Conservation (phyloP, 2,888 invertebrate genomes). For the Patella pellucida region DNA sequence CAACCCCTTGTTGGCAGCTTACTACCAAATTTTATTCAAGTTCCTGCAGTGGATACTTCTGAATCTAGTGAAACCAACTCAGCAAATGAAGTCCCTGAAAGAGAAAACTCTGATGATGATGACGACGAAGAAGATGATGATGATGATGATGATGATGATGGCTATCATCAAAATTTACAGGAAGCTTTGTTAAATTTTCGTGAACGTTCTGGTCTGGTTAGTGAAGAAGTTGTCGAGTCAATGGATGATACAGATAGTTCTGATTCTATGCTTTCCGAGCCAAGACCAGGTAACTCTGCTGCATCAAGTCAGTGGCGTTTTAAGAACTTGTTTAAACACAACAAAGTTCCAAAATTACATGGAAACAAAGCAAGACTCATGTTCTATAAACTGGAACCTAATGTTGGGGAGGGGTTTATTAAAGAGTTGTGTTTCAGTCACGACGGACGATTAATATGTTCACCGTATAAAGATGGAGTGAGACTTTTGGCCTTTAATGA, state of each 20-base stretch:
- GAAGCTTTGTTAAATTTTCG: conserved; percentile 1
- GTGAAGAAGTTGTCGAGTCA: neutral
- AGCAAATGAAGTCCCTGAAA: neutral
- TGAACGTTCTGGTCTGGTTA: neutral
- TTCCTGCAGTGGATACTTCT: conserved; percentile 4
- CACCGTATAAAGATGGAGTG: conserved; percentile 89
- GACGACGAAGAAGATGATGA: conserved; percentile 17
- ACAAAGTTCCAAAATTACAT: conserved; percentile 29
- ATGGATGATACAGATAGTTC: conserved; percentile 9
- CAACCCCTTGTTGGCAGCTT: neutral
- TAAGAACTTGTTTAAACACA: conserved; percentile 32
- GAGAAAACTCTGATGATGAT: conserved; percentile 19
- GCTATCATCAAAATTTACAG: conserved; percentile 1
- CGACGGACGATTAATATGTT: conserved; percentile 90
- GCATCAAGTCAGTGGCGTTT: neutral
- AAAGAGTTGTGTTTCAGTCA: conserved; percentile 92
- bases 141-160: conserved; percentile 21
- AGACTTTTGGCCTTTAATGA: conserved; percentile 86
- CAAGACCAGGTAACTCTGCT: neutral
- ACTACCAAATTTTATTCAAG: conserved; percentile 6
- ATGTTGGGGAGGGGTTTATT: conserved; percentile 90
- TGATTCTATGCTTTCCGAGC: neutral
- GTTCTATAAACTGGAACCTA: conserved; percentile 88
- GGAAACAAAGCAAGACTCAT: conserved; percentile 84
- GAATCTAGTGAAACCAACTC: neutral